Percentiles rank a stretch among this genome's conserved stretches.
Conservation (phyloP, 2,797 vertebrate species). For the Enteromius fasciolatus region DNA sequence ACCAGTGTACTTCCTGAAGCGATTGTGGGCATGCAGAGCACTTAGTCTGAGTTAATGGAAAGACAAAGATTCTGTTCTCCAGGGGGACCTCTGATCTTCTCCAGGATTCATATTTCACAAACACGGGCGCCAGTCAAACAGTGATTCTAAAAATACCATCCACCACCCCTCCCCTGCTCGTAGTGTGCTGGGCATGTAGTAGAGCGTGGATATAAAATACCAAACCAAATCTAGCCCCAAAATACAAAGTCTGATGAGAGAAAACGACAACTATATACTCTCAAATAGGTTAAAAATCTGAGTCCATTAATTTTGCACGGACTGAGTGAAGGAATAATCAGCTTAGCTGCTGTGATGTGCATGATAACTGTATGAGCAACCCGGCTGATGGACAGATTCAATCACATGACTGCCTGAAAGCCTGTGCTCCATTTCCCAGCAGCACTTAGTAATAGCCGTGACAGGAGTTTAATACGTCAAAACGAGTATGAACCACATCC, state of each 20-base stretch:
- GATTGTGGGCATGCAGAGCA: conserved; percentile 41
- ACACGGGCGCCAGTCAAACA: conserved; percentile 43
- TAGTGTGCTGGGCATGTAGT: conserved; percentile 4
- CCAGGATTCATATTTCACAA: conserved; percentile 59
- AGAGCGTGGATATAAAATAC: neutral
- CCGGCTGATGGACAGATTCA: conserved; percentile 29
- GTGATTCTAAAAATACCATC: conserved; percentile 53
- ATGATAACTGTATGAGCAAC: conserved; percentile 35
- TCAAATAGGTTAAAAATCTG: conserved; percentile 24
- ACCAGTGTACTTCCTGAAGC: conserved; percentile 29
- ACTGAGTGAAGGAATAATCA: conserved; percentile 40
- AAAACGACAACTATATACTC: neutral
- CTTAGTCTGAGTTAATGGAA: conserved; percentile 53
- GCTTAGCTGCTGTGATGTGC: conserved; percentile 29
- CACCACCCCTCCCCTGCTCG: conserved; percentile 2
- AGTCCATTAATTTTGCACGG: neutral
- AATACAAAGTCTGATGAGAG: neutral
- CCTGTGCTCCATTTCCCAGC: conserved; percentile 41
- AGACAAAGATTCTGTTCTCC: conserved; percentile 46
- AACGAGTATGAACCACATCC: conserved; percentile 39
- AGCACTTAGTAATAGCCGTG: conserved; percentile 49
- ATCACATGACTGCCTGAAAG: conserved; percentile 58
- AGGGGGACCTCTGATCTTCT: conserved; percentile 38
- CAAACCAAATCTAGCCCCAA: conserved; percentile 1
- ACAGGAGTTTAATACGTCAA: conserved; percentile 47